These are phyloP conservation scores for Marisa cornuarietis DNA, from an alignment of 1,140 invertebrate species.

Conservation along the genomic window DNA sequence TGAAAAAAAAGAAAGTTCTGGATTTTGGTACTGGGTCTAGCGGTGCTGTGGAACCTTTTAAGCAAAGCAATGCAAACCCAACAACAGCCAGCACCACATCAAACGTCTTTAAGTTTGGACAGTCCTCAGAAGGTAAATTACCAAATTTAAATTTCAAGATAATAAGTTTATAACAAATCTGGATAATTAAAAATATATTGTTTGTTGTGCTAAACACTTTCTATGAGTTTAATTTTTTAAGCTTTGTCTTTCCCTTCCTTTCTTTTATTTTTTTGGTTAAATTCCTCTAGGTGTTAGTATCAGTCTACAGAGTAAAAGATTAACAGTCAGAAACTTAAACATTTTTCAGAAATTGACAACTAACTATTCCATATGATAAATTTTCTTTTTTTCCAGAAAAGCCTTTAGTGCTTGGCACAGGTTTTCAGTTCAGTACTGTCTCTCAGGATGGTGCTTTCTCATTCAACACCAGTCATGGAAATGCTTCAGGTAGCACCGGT, in stretches of 20 bases:
- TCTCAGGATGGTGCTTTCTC: not conserved
- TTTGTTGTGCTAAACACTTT: not conserved
- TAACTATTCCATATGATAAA: not conserved
- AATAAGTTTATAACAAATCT: not conserved
- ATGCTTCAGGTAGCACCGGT: constrained; percentile 6
- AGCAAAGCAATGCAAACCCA: constrained; percentile 1
- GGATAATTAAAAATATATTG: not conserved
- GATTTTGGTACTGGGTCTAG: not conserved
- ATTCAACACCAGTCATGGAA: not conserved
- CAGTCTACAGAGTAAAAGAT: too few relatives aligned
- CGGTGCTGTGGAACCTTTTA: constrained; percentile 8
- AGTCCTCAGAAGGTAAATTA: constrained; percentile 12
- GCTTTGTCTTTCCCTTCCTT: too few relatives aligned
- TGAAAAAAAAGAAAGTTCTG: not conserved
- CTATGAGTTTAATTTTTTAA: not conserved
- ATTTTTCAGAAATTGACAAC: too few relatives aligned
- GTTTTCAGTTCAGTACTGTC: not conserved
- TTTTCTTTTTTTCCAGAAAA: not conserved
- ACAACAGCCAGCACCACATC: not conserved
- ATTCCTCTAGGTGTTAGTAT: too few relatives aligned
- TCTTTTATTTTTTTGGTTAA: too few relatives aligned
- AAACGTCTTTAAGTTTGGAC: constrained; percentile 9
- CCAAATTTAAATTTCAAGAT: not conserved
- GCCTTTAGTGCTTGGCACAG: not conserved
- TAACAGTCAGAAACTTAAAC: too few relatives aligned